These are phyloP conservation scores for Idaea straminata DNA, from an alignment of 2,888 invertebrate genomes.

Conservation along the genomic window DNA sequence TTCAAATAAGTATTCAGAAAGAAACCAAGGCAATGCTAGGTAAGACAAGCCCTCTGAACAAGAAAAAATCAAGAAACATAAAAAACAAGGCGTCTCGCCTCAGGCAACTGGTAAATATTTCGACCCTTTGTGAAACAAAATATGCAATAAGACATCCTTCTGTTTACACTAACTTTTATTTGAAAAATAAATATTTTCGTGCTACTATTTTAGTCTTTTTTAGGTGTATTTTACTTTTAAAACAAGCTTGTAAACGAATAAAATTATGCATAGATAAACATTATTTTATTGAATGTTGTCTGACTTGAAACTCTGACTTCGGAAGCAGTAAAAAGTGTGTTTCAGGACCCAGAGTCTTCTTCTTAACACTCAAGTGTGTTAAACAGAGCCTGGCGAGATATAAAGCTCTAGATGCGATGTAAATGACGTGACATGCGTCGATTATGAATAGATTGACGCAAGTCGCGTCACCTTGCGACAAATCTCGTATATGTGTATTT, in stretches of 20 bases:
- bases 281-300: neutral
- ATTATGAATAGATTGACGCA: too few relatives aligned
- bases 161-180: conserved; percentile 29
- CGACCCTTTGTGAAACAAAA: conserved; percentile 45
- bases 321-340: too few relatives aligned
- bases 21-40: neutral
- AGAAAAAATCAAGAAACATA: conserved; percentile 16
- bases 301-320: too few relatives aligned
- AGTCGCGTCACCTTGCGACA: too few relatives aligned
- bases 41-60: neutral
- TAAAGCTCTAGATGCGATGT: too few relatives aligned
- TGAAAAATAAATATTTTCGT: conserved; percentile 36
- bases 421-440: too few relatives aligned
- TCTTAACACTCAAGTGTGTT: too few relatives aligned
- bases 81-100: conserved; percentile 33
- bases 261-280: neutral
- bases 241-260: neutral
- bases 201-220: conserved; percentile 13
- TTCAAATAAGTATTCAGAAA: neutral
- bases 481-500: too few relatives aligned
- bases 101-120: conserved; percentile 44
- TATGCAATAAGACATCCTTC: conserved; percentile 45
- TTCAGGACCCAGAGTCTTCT: too few relatives aligned
- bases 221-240: neutral
- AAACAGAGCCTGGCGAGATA: too few relatives aligned